These are phyloP conservation scores for Drosophila repleta DNA, from an alignment of 1,140 invertebrate species.

Conservation along the genomic window DNA sequence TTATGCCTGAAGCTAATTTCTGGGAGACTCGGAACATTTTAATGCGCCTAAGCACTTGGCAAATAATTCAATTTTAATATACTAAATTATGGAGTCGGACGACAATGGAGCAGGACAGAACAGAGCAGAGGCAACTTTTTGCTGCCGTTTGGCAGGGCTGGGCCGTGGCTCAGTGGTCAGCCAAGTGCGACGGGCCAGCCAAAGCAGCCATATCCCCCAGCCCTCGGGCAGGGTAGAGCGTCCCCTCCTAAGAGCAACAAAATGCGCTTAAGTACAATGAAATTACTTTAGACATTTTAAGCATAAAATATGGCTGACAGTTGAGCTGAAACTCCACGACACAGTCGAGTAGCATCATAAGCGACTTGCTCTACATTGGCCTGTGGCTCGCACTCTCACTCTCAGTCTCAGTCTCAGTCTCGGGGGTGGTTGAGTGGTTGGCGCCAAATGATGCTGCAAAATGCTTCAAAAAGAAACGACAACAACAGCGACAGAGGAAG, in stretches of 20 bases:
- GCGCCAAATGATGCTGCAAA: conserved; percentile 62
- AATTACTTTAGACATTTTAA: conserved; percentile 78
- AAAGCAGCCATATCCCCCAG: conserved; percentile 12
- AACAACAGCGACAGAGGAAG: conserved; percentile 1
- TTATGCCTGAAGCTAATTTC: conserved; percentile 9
- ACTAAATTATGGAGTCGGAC: not conserved
- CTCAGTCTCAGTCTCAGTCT: not conserved
- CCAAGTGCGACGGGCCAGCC: conserved; percentile 12
- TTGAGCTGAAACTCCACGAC: conserved; percentile 47
- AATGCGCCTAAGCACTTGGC: conserved; percentile 45
- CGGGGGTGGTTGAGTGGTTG: no score
- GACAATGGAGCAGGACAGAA: not conserved
- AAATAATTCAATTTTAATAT: conserved; percentile 24
- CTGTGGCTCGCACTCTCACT: not conserved
- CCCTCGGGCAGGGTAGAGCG: not conserved
- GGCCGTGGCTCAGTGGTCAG: conserved; percentile 34
- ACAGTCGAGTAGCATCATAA: conserved; percentile 23
- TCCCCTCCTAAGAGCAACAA: not conserved
- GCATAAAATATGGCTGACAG: conserved; percentile 78
- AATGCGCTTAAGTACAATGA: conserved; percentile 68
- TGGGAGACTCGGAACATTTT: conserved; percentile 20
- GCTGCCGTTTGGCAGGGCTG: not conserved
- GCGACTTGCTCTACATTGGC: not conserved
- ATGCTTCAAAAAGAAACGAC: conserved; percentile 20
- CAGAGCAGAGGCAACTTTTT: not conserved